These are phyloP conservation scores for Euschistus heros DNA, from an alignment of 1,140 invertebrate species.

Conservation along the genomic window DNA sequence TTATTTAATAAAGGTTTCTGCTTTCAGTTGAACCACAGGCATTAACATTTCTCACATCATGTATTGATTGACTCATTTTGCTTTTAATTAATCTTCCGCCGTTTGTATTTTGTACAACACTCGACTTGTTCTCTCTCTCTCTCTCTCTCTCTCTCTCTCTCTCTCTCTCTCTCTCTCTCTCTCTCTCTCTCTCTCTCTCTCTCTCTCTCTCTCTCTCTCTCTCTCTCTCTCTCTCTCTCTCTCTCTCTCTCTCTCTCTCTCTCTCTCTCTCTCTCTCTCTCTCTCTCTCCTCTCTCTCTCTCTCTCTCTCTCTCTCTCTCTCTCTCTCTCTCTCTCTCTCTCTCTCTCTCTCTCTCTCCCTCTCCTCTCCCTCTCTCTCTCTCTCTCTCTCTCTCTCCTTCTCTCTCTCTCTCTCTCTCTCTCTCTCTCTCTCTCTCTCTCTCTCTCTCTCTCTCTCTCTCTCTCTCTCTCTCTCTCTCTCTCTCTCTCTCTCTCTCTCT, in stretches of 20 bases:
- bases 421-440: no score
- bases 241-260: constrained; percentile 13
- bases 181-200: constrained; percentile 6
- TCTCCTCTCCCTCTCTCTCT: neutral
- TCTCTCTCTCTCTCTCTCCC: constrained; percentile 3
- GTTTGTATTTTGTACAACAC: neutral
- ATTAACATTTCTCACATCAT: no score
- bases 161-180: neutral
- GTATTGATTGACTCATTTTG: no score
- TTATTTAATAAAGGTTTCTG: no score
- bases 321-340: constrained; percentile 9
- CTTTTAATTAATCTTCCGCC: no score
- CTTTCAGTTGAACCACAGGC: no score
- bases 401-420: neutral
- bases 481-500: no score
- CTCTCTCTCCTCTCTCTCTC: neutral
- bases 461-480: no score
- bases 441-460: no score
- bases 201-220: constrained; percentile 15
- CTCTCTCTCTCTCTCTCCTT: neutral
- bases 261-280: constrained; percentile 14
- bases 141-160: neutral
- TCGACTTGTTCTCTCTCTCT: no score
- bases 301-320: constrained; percentile 15
- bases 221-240: constrained; percentile 17